A percentile compares a stretch with the other conserved stretches of the same genome.
Conservation (phyloP, 2,113 vertebrate species). For the Ctenodactylus gundi region DNA sequence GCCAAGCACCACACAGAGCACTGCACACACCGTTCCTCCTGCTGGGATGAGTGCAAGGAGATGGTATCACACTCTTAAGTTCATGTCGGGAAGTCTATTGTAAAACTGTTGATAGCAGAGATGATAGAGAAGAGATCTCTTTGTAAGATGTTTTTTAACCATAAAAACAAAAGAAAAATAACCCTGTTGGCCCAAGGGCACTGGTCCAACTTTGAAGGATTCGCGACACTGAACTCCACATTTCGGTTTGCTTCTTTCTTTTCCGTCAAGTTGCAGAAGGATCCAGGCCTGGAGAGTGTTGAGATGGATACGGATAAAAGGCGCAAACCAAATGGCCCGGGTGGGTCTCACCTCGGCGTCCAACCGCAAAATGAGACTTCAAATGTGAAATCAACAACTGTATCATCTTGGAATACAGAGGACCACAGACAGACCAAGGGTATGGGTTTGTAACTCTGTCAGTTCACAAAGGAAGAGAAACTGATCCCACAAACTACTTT, state of each 20-base stretch:
- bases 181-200: not conserved
- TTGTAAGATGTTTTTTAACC: constrained; percentile 29
- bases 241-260: not conserved
- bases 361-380: not conserved
- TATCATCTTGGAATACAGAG: not conserved
- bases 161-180: constrained; percentile 36
- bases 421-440: not conserved
- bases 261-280: not conserved
- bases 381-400: not conserved
- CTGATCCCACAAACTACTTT: not conserved
- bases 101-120: not conserved
- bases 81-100: constrained; percentile 19
- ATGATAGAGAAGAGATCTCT: not conserved
- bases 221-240: not conserved
- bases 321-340: no score
- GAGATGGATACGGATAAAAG: not conserved
- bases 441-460: not conserved
- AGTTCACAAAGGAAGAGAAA: not conserved
- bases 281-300: not conserved
- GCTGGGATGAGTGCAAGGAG: not conserved
- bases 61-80: not conserved
- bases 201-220: not conserved
- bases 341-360: no score
- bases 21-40: not conserved
- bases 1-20: not conserved